Evolutionary conservation across 1,140 invertebrate species (phyloP).

Genomic region (Caenorhabditis remanei): DNA sequence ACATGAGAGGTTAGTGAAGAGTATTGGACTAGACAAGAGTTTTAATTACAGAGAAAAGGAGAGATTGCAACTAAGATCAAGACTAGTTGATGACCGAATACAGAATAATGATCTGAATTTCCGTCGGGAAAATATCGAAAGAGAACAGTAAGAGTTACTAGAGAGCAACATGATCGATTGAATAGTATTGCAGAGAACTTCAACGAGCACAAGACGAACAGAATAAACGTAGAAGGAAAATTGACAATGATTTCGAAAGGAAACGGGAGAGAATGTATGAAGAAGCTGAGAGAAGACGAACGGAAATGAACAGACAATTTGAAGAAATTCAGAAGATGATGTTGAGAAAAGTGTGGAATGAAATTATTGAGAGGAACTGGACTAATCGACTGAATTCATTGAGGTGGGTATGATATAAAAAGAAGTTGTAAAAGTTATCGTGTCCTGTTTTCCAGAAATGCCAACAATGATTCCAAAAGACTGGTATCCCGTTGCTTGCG

Average conservation of each 20-base stretch:
- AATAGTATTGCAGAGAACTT: too few relatives aligned
- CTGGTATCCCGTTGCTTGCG: not conserved
- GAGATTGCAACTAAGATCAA: too few relatives aligned
- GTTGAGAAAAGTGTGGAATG: not conserved
- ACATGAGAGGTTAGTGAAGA: too few relatives aligned
- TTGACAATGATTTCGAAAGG: not conserved
- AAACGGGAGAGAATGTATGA: not conserved
- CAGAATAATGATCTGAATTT: not conserved
- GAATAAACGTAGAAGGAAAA: not conserved
- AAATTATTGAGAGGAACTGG: conserved; percentile 3
- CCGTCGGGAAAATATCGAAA: not conserved
- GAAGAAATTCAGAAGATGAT: not conserved
- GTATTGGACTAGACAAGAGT: too few relatives aligned
- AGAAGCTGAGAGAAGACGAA: not conserved
- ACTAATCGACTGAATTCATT: not conserved
- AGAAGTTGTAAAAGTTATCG: not conserved
- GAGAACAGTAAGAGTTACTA: not conserved
- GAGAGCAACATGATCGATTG: not conserved
- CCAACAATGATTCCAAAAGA: not conserved
- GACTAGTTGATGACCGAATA: not conserved
- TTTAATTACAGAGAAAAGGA: too few relatives aligned
- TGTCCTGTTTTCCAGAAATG: not conserved
- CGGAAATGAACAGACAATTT: not conserved
- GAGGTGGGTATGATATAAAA: not conserved
- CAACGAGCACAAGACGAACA: not conserved